Base-by-base conservation (phyloP, 37 sponge, comb jelly and placozoan species). In the Geodia barretti region DNA sequence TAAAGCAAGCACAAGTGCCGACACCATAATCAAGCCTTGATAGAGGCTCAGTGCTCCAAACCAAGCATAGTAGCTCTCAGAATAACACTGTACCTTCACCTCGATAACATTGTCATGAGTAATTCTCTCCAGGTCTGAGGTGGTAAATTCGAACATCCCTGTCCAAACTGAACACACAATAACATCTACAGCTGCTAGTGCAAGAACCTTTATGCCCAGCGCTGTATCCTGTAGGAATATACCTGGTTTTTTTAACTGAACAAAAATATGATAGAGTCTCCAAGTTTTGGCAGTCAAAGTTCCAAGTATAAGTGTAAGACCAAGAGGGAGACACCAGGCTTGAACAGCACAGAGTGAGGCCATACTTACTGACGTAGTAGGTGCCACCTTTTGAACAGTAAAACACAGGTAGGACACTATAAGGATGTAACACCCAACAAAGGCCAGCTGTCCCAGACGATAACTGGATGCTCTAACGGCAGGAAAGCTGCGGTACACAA, bases 181-280 rank as follows among this genome's bases (percentile, higher is more conserved):
- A 38, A 77, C 1, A 1, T 77, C 77, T 19, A 77, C 34, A 37
- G 41, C 64, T 1, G 63, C 26, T 1, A 62, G 28, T 14, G 60
- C 33, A 38, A 61, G 11, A 21, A 81, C 37, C 32, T 71, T 38
- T 0, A 34, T 61, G 3, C 25, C 34, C 24, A 83, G 75, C 32
- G 37, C 38, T 4, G 23, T 2, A 33, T 75, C 39, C 2, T 73
- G 67, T 25, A 83, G 37, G 21, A 83, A 66, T 4, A 29, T 39
- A 5, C 83, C 83, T 0, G 83, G 83, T 31, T 83, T 75, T 4
- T 31, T 29, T 39, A 54, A 75, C 34, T 83, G 76, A 4, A 75
- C 54, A 66, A 83, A 83, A 62, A 83, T 83, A 29, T 75, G 62
- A 41, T 83, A 83, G 0, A 83, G 32, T 37, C 83, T 83, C 83